Evolutionary conservation across 1,140 invertebrate genomes (phyloP).

Genomic region (Chironomus tepperi): DNA sequence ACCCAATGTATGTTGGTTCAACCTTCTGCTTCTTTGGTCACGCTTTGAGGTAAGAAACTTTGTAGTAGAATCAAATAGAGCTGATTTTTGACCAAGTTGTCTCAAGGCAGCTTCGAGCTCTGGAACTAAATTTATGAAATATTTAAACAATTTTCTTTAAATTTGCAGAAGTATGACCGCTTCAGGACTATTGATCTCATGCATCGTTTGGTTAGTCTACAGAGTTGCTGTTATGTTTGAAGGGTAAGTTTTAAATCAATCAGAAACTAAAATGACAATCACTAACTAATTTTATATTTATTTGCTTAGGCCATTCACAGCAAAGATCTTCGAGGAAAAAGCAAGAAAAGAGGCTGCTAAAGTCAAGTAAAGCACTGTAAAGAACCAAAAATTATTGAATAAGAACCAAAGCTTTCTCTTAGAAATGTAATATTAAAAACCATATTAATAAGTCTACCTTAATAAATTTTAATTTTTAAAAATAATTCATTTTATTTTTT

Average conservation of each 20-base stretch:
- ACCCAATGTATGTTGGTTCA: background rate
- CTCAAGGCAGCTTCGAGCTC: no score
- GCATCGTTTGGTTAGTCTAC: background rate
- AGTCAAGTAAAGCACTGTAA: no score
- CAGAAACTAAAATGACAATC: background rate
- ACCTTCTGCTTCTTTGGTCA: conserved; percentile 1
- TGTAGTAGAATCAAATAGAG: no score
- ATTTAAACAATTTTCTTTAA: background rate
- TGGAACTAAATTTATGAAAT: background rate
- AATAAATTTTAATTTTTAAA: background rate
- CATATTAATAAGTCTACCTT: background rate
- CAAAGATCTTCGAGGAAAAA: background rate
- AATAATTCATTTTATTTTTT: background rate
- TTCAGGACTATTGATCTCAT: background rate
- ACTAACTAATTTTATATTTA: background rate
- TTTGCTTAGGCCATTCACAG: background rate
- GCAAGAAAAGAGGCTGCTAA: background rate
- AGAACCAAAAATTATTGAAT: background rate
- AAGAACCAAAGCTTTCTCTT: background rate
- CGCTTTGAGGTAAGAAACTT: background rate
- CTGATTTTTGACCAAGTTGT: no score
- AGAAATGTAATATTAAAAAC: background rate
- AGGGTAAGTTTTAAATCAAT: background rate
- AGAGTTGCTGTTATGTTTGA: background rate
- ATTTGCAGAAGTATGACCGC: background rate